Percentiles rank a stretch among this genome's conserved stretches.
These are phyloP conservation scores for Octodon degus DNA, from an alignment of 2,113 vertebrate species.

Conservation along the genomic window DNA sequence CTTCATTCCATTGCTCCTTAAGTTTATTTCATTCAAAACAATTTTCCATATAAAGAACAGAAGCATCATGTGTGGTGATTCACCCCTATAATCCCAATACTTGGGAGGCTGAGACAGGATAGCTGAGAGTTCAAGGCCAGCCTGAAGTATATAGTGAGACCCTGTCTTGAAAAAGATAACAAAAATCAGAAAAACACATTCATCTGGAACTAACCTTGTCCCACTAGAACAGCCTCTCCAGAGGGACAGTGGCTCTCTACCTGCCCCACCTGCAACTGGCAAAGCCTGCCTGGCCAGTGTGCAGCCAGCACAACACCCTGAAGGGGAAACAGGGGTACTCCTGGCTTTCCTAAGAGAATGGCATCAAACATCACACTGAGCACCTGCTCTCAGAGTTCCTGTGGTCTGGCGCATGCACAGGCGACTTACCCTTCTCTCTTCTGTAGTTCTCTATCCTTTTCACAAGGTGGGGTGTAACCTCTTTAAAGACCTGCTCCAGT, in stretches of 20 bases:
- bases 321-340: not conserved
- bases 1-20: not conserved
- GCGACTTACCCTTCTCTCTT: slow-evolving; percentile 80
- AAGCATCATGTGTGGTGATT: not conserved
- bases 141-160: not conserved
- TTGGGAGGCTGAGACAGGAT: not conserved
- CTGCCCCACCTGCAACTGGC: not conserved
- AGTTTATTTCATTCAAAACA: not conserved
- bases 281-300: not conserved
- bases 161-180: not conserved
- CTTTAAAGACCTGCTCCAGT: slow-evolving; percentile 64
- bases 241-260: not conserved
- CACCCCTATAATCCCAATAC: not conserved
- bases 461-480: slow-evolving; percentile 58
- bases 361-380: not conserved
- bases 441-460: slow-evolving; percentile 79
- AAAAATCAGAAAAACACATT: not conserved
- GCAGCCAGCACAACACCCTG: not conserved
- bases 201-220: not conserved
- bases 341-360: not conserved
- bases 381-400: not conserved
- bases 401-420: not conserved
- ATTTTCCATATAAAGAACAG: not conserved
- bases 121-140: not conserved
- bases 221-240: not conserved